phyloP scores from a whole-genome alignment of 2,888 invertebrate genomes.

The Odontocolon sp. region DNA sequence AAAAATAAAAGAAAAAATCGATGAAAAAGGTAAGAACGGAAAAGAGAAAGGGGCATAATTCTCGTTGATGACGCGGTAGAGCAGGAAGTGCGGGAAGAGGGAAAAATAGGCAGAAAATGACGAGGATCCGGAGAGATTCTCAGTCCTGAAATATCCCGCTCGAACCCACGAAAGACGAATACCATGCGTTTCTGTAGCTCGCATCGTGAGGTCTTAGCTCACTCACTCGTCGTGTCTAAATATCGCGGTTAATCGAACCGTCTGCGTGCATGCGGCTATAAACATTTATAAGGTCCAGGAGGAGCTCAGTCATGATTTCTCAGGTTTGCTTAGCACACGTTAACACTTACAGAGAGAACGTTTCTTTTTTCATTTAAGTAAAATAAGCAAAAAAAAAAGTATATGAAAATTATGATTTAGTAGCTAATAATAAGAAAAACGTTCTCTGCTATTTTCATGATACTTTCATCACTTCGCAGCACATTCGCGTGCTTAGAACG shows the following conservation, averaged over 20 bases:
- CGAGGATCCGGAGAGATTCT: slow-evolving; percentile 42
- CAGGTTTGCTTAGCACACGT: not conserved
- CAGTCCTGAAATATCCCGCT: slow-evolving; percentile 53
- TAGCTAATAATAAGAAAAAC: not conserved
- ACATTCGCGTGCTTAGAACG: slow-evolving; percentile 19
- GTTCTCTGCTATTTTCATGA: slow-evolving; percentile 35
- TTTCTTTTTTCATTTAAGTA: too few relatives aligned
- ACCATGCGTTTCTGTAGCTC: slow-evolving; percentile 5
- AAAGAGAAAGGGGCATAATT: not conserved
- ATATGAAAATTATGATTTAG: too few relatives aligned
- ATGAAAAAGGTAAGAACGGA: not conserved
- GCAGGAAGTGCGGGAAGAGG: not conserved
- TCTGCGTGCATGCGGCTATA: slow-evolving; percentile 26
- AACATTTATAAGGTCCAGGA: slow-evolving; percentile 44
- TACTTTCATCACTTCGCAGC: slow-evolving; percentile 30
- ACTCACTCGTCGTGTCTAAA: slow-evolving; percentile 49
- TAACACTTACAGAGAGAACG: not conserved
- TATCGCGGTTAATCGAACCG: slow-evolving; percentile 56
- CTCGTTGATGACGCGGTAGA: slow-evolving; percentile 1
- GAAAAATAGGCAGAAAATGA: slow-evolving; percentile 32
- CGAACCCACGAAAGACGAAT: not conserved
- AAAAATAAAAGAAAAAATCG: not conserved
- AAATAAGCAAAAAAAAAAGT: not conserved
- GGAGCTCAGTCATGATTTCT: not conserved
- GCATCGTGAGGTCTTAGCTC: slow-evolving; percentile 5